Conservation (phyloP, 1,140 invertebrate species). For the Pachypsylla venusta region DNA sequence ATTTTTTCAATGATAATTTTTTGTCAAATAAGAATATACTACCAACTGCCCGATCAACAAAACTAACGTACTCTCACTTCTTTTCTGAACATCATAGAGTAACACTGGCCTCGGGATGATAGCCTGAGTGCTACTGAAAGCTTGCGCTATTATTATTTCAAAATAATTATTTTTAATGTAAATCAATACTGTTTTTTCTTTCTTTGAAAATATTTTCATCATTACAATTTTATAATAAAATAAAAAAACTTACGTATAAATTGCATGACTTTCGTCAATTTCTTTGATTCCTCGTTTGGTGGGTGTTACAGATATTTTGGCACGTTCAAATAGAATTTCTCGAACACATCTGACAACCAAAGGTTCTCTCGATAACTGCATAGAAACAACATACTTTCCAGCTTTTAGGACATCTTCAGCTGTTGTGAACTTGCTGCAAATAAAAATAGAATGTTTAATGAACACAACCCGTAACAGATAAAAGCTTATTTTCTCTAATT, state of each 20-base stretch:
- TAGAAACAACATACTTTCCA: slow-evolving; percentile 84
- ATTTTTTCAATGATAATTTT: too few relatives aligned
- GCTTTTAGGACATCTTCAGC: slow-evolving; percentile 71
- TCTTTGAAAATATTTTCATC: slow-evolving; percentile 12
- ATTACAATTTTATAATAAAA: slow-evolving; percentile 11
- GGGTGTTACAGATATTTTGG: slow-evolving; percentile 63
- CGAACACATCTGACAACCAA: slow-evolving; percentile 69
- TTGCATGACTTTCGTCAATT: slow-evolving; percentile 84
- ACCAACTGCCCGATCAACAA: too few relatives aligned
- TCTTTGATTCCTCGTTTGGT: slow-evolving; percentile 86
- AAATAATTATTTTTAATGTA: not conserved
- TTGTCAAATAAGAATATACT: too few relatives aligned
- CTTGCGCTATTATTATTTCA: too few relatives aligned
- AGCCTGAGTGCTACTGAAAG: too few relatives aligned
- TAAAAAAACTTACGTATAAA: slow-evolving; percentile 39
- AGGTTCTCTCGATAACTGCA: slow-evolving; percentile 84
- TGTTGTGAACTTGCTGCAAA: slow-evolving; percentile 37
- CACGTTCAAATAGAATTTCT: slow-evolving; percentile 80
- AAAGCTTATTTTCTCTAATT: too few relatives aligned
- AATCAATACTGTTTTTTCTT: not conserved
- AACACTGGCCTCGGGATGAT: too few relatives aligned
- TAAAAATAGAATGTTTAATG: slow-evolving; percentile 16
- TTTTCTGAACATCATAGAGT: too few relatives aligned
- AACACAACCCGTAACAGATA: too few relatives aligned
- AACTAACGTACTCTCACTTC: too few relatives aligned